phyloP scores from a whole-genome alignment of 2,113 vertebrate species.

The Craseonycteris thonglongyai region DNA sequence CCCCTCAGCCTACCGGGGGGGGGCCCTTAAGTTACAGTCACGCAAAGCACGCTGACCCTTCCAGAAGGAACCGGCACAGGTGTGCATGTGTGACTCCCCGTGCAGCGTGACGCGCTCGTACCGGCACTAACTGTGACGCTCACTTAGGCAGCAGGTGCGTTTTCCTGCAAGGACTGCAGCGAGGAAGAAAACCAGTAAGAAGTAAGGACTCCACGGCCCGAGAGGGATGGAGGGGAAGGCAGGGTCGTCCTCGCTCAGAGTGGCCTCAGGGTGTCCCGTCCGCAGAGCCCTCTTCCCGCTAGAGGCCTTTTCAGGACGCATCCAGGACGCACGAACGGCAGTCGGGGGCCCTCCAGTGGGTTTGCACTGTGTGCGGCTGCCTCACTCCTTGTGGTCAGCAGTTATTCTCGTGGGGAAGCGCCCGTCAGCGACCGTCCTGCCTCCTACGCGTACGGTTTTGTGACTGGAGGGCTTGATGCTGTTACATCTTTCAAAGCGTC shows the following conservation, averaged over 20 bases:
- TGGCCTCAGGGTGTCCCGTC: not conserved
- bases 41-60: not conserved
- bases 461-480: not conserved
- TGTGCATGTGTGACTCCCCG: not conserved
- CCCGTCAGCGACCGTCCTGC: accelerated
- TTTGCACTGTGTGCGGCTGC: not conserved
- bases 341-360: not conserved
- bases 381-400: too few species aligned
- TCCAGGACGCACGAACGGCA: too few species aligned
- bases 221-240: not conserved
- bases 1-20: not conserved
- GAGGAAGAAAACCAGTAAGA: not conserved
- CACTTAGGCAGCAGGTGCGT: not conserved
- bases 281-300: not conserved
- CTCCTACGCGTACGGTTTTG: not conserved
- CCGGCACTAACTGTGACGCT: slow-evolving; percentile 23
- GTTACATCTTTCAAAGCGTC: not conserved
- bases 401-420: accelerated
- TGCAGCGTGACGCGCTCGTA: not conserved
- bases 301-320: not conserved
- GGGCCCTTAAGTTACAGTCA: not conserved
- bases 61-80: not conserved
- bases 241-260: not conserved
- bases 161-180: not conserved
- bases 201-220: not conserved